Evolutionary conservation across 2,797 vertebrate species (phyloP).

Genomic region (Vireo griseus): DNA sequence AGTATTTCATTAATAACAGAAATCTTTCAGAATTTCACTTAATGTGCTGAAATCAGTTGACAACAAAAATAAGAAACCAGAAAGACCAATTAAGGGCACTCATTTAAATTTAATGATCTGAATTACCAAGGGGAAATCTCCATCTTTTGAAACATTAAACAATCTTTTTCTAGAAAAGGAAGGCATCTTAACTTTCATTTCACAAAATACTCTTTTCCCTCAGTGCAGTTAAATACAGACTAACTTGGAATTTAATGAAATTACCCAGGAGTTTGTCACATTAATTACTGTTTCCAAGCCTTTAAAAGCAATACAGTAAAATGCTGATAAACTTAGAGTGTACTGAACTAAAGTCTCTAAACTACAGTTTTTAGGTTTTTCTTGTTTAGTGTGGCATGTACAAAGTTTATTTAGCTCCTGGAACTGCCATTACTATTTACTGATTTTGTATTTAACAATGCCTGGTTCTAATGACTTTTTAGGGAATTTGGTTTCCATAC

Average conservation of each 20-base stretch:
- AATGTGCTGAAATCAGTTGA: neutral
- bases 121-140: neutral
- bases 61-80: neutral
- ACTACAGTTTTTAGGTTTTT: neutral
- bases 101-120: neutral
- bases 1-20: neutral
- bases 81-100: neutral
- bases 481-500: neutral
- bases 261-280: neutral
- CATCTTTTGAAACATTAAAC: neutral
- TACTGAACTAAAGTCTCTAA: constrained; percentile 1
- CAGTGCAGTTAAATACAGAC: neutral
- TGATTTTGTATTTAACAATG: neutral
- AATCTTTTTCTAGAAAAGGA: neutral
- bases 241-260: neutral
- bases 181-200: neutral
- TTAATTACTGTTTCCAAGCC: neutral
- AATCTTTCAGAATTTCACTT: neutral
- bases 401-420: neutral
- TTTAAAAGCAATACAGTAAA: constrained; percentile 18
- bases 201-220: neutral
- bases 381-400: neutral
- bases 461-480: neutral
- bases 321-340: neutral
- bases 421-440: neutral